phyloP scores from a whole-genome alignment of 2,113 vertebrate species.

The Hyperoodon ampullatus region DNA sequence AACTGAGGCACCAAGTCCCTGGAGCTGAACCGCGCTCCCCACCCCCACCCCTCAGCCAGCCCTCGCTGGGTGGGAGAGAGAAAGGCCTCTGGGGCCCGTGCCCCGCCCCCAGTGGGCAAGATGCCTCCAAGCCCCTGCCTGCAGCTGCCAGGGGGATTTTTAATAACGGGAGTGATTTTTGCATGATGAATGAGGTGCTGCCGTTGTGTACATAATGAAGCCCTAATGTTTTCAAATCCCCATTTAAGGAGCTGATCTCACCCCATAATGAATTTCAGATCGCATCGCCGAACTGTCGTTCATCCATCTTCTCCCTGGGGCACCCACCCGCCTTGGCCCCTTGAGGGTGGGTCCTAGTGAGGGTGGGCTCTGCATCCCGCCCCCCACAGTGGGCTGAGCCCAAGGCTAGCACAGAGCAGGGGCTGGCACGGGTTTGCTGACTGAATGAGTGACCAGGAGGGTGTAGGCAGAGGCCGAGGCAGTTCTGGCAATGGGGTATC shows the following conservation, averaged over 20 bases:
- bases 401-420: neutral
- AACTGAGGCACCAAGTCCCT: neutral
- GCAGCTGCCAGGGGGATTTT: constrained; percentile 49
- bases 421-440: neutral
- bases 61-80: neutral
- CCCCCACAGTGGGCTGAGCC: neutral
- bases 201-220: constrained; percentile 77
- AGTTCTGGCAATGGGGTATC: neutral
- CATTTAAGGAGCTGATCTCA: constrained; percentile 77
- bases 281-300: neutral
- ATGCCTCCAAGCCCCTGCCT: constrained; percentile 28
- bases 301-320: constrained; percentile 66
- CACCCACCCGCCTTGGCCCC: neutral
- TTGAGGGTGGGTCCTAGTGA: neutral
- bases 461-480: neutral
- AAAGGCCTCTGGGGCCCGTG: neutral
- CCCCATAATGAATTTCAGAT: constrained; percentile 76
- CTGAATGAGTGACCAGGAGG: neutral
- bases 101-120: neutral
- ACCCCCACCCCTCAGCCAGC: neutral
- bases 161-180: constrained; percentile 76
- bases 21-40: neutral
- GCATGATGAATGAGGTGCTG: constrained; percentile 70
- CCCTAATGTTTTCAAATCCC: constrained; percentile 80
- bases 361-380: neutral